A percentile compares a stretch with the other conserved stretches of the same genome.
Evolutionary conservation across 2,888 invertebrate genomes (phyloP).

Genomic region (Sisyra terminalis): DNA sequence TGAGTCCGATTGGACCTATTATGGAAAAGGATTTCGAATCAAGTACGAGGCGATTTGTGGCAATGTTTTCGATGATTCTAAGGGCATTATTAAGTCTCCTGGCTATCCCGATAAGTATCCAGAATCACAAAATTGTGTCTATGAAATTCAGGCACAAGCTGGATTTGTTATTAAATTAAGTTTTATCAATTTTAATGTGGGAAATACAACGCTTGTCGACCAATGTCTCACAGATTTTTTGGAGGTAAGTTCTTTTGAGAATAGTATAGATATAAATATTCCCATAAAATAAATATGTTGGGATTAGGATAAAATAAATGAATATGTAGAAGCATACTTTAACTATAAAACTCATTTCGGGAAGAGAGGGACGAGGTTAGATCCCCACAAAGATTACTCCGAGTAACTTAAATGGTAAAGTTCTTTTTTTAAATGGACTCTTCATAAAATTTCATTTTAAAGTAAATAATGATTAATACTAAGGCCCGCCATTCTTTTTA

Average conservation of each 20-base stretch:
- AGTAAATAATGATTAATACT: too few relatives aligned
- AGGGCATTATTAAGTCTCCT: constrained; percentile 52
- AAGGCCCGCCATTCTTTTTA: too few relatives aligned
- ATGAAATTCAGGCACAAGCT: constrained; percentile 43
- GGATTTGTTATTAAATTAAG: constrained; percentile 47
- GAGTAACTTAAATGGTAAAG: too few relatives aligned
- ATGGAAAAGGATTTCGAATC: constrained; percentile 36
- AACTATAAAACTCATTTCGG: too few relatives aligned
- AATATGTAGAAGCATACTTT: too few relatives aligned
- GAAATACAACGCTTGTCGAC: background rate
- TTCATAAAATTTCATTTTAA: too few relatives aligned
- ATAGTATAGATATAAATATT: too few relatives aligned
- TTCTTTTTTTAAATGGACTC: too few relatives aligned
- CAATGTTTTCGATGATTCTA: constrained; percentile 34
- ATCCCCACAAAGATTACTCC: too few relatives aligned
- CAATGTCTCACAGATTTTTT: background rate
- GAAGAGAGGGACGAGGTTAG: too few relatives aligned
- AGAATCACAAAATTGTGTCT: constrained; percentile 43
- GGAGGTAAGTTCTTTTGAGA: background rate
- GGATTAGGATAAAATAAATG: too few relatives aligned
- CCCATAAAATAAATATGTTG: too few relatives aligned
- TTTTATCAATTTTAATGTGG: constrained; percentile 30
- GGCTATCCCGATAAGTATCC: constrained; percentile 58
- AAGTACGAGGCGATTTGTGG: constrained; percentile 50
- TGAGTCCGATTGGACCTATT: constrained; percentile 35